These are phyloP conservation scores for Mythimna lalbum DNA, from an alignment of 2,888 invertebrate genomes.

Conservation along the genomic window DNA sequence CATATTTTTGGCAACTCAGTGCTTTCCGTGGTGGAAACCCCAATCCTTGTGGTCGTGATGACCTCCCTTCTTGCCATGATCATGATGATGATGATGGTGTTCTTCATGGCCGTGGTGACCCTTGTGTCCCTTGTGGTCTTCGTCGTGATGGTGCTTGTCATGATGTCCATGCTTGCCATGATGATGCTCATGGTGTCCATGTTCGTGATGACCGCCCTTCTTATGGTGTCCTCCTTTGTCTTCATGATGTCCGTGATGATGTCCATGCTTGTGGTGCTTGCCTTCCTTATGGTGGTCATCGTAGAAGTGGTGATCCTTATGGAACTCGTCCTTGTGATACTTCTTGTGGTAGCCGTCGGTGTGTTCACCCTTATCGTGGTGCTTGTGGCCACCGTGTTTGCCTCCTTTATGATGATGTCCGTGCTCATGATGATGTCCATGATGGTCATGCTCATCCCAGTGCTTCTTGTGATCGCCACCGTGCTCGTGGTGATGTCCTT, in stretches of 20 bases:
- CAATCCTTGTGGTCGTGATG: conserved; percentile 86
- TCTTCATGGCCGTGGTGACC: conserved; percentile 88
- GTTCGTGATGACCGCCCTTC: conserved; percentile 86
- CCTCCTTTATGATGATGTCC: conserved; percentile 87
- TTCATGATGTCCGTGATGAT: conserved; percentile 87
- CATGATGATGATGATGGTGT: conserved; percentile 87
- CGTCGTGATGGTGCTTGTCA: conserved; percentile 86
- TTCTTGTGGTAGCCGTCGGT: conserved; percentile 88
- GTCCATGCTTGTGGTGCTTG: conserved; percentile 87
- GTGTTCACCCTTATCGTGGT: conserved; percentile 86
- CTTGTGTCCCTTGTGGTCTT: conserved; percentile 87
- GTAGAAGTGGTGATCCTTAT: conserved; percentile 88
- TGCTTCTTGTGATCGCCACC: conserved; percentile 87
- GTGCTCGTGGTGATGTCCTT: conserved; percentile 84
- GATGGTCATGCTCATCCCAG: conserved; percentile 84
- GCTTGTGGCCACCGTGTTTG: conserved; percentile 86
- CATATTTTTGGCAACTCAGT: conserved; percentile 76
- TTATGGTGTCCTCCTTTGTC: conserved; percentile 85
- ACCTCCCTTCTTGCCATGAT: conserved; percentile 88
- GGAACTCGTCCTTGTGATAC: conserved; percentile 87
- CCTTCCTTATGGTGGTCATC: conserved; percentile 87
- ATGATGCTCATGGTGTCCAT: conserved; percentile 86
- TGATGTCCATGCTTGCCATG: conserved; percentile 87
- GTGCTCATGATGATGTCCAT: conserved; percentile 85
- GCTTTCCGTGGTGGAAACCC: conserved; percentile 88